Percentiles rank a stretch among this genome's conserved stretches.
Conservation (phyloP, 1,140 invertebrate genomes). For the Formica exsecta region DNA sequence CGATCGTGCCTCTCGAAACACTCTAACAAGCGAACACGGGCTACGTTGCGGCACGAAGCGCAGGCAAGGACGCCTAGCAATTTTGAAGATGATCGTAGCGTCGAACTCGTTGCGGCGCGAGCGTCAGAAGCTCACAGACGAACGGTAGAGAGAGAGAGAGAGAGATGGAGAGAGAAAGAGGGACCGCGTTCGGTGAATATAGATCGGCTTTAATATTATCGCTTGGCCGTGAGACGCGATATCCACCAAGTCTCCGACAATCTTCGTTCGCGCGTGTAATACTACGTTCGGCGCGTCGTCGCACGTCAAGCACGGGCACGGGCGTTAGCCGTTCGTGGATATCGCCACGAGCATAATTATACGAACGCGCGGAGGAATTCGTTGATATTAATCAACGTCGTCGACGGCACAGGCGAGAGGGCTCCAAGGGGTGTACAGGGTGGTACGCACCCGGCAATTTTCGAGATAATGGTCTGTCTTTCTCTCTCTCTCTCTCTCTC, state of each 20-base stretch:
- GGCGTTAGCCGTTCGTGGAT: slow-evolving; percentile 40
- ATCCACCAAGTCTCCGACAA: slow-evolving; percentile 24
- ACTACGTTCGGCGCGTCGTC: slow-evolving; percentile 31
- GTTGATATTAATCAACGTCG: slow-evolving; percentile 74
- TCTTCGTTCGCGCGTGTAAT: slow-evolving; percentile 45
- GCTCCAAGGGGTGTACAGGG: neutral
- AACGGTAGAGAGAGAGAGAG: slow-evolving; percentile 46
- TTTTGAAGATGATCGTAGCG: slow-evolving; percentile 58
- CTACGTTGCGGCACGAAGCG: neutral
- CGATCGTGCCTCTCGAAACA: slow-evolving; percentile 43
- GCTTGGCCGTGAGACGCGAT: slow-evolving; percentile 7
- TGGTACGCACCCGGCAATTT: slow-evolving; percentile 34
- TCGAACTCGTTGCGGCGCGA: slow-evolving; percentile 18
- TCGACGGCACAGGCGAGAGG: slow-evolving; percentile 5
- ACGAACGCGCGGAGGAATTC: slow-evolving; percentile 68
- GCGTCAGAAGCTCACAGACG: neutral
- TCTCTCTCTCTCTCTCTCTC: neutral
- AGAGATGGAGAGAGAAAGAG: slow-evolving; percentile 39
- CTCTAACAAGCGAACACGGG: slow-evolving; percentile 40
- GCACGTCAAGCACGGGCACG: neutral
- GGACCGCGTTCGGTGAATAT: slow-evolving; percentile 37
- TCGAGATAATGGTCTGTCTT: slow-evolving; percentile 46
- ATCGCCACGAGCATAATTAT: slow-evolving; percentile 62
- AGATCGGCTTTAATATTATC: slow-evolving; percentile 62
- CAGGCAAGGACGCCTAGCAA: slow-evolving; percentile 17